A percentile compares a stretch with the other conserved stretches of the same genome.
phyloP scores from a whole-genome alignment of 2,888 invertebrate genomes.

The Unio delphinus region DNA sequence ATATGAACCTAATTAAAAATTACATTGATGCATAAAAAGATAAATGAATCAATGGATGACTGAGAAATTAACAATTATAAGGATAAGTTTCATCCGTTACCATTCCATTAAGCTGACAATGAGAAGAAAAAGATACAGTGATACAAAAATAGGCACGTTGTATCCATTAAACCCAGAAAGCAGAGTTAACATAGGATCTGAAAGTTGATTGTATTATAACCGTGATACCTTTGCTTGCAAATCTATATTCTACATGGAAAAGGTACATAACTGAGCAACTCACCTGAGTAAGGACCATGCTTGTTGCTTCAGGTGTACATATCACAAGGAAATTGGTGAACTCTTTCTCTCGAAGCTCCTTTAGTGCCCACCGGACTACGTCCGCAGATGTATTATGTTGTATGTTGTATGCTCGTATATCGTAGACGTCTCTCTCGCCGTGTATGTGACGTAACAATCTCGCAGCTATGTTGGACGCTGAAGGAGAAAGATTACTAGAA shows the following conservation, averaged over 20 bases:
- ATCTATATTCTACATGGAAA: neutral
- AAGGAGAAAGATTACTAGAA: neutral
- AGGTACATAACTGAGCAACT: neutral
- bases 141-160: no score
- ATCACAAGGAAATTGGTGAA: slow-evolving; percentile 47
- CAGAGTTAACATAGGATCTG: no score
- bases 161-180: no score
- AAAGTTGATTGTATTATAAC: no score
- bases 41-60: no score
- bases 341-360: slow-evolving; percentile 48
- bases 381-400: slow-evolving; percentile 29
- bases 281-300: slow-evolving; percentile 53
- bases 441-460: slow-evolving; percentile 40
- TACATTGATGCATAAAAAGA: no score
- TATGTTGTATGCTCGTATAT: slow-evolving; percentile 49
- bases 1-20: no score
- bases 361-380: slow-evolving; percentile 45
- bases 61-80: no score
- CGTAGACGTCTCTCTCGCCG: slow-evolving; percentile 29
- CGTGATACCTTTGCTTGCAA: no score
- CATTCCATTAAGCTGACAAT: no score
- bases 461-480: slow-evolving; percentile 38
- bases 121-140: no score
- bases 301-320: slow-evolving; percentile 42
- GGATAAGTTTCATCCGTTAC: no score